Percentiles rank a stretch among this genome's conserved stretches.
Conservation (phyloP, 2,888 invertebrate genomes). For the Hirudinaria manillensis region DNA sequence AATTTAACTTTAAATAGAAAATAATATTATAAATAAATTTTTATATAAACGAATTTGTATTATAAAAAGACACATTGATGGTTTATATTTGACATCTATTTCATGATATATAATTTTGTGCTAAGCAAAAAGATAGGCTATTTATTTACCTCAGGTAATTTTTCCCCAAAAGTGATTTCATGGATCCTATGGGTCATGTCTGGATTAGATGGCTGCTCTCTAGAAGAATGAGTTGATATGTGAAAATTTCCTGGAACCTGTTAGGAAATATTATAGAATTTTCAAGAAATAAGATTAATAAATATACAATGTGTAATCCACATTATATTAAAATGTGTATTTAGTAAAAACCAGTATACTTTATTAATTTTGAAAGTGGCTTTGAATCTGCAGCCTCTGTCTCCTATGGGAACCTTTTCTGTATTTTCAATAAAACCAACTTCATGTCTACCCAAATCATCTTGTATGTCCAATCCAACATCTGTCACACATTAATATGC, state of each 20-base stretch:
- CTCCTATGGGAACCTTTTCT: conserved; percentile 54
- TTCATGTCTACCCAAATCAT: conserved; percentile 61
- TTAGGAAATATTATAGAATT: conserved; percentile 16
- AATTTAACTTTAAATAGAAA: background rate
- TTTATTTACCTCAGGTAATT: conserved; percentile 41
- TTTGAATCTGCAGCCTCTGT: conserved; percentile 58
- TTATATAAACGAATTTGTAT: too few relatives aligned
- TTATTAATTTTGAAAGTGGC: conserved; percentile 54
- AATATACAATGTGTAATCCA: background rate
- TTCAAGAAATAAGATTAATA: background rate
- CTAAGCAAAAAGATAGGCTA: background rate
- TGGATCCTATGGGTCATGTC: conserved; percentile 60
- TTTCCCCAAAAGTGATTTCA: conserved; percentile 55
- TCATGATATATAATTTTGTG: background rate
- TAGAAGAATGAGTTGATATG: conserved; percentile 60
- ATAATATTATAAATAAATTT: too few relatives aligned
- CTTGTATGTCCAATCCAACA: conserved; percentile 61
- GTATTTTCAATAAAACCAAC: conserved; percentile 61
- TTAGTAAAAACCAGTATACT: conserved; percentile 40
- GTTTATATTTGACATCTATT: too few relatives aligned
- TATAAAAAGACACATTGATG: too few relatives aligned
- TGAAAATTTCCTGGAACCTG: conserved; percentile 62
- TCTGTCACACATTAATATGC: conserved; percentile 45
- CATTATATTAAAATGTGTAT: background rate
- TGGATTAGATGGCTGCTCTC: conserved; percentile 56